Evolutionary conservation across 2,113 vertebrate species (phyloP).

Genomic region (Rafetus swinhoei): DNA sequence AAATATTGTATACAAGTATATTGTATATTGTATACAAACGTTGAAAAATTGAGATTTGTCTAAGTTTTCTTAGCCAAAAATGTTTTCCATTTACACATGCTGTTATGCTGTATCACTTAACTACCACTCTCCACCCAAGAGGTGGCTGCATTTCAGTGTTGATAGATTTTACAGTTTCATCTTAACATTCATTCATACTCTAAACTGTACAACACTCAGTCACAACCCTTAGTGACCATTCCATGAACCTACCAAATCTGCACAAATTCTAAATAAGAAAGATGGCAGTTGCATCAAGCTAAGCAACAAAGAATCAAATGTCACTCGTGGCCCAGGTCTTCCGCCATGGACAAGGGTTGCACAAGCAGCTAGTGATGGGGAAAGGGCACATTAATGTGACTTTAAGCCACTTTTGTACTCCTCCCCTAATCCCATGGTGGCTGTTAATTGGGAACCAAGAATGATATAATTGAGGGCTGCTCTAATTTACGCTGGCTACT

Average conservation of each 20-base stretch:
- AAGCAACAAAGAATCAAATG: neutral
- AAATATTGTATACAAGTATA: neutral
- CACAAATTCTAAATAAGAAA: neutral
- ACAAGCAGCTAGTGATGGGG: neutral
- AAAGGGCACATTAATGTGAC: neutral
- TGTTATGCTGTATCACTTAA: neutral
- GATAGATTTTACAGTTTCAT: neutral
- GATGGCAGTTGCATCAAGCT: neutral
- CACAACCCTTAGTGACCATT: neutral
- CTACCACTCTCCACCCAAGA: neutral
- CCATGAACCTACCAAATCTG: neutral
- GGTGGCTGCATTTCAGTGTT: neutral
- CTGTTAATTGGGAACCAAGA: neutral
- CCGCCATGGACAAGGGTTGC: neutral
- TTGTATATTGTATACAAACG: neutral
- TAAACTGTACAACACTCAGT: neutral
- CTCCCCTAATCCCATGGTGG: neutral
- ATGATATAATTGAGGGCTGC: neutral
- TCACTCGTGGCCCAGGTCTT: accelerated
- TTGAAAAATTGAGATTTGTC: neutral
- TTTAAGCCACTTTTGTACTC: neutral
- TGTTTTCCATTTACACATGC: accelerated
- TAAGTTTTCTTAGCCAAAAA: neutral
- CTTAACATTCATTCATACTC: neutral
- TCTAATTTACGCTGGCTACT: neutral